Conservation (phyloP, 2,797 vertebrate species). For the Odontamblyopus lacepedii region DNA sequence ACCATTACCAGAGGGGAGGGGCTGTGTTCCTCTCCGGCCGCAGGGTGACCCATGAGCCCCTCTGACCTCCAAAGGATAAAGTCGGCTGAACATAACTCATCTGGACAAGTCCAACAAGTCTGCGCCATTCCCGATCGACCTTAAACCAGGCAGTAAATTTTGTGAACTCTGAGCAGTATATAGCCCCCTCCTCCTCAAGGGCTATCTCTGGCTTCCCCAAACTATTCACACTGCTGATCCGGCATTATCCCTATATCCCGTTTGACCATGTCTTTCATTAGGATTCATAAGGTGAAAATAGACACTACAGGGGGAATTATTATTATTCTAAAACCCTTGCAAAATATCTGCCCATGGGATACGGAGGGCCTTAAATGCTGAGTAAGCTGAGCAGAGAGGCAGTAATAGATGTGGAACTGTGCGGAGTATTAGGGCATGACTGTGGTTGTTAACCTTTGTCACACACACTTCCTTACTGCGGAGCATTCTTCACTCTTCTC, state of each 20-base stretch:
- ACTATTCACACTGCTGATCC: slow-evolving; percentile 62
- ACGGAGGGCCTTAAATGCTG: slow-evolving; percentile 31
- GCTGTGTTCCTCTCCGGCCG: slow-evolving; percentile 55
- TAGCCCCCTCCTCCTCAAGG: slow-evolving; percentile 52
- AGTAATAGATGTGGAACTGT: slow-evolving; percentile 28
- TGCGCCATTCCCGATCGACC: slow-evolving; percentile 50
- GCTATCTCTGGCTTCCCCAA: slow-evolving; percentile 39
- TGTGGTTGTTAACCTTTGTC: slow-evolving; percentile 51
- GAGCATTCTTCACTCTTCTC: slow-evolving; percentile 29
- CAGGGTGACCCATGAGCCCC: slow-evolving; percentile 65
- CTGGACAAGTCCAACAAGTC: slow-evolving; percentile 69
- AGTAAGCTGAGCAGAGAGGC: slow-evolving; percentile 36
- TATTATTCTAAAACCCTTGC: slow-evolving; percentile 62
- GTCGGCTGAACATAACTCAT: slow-evolving; percentile 65
- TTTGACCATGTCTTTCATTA: slow-evolving; percentile 67
- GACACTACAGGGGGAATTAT: slow-evolving; percentile 50
- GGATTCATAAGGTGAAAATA: slow-evolving; percentile 64
- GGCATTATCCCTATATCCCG: slow-evolving; percentile 49
- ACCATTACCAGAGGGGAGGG: slow-evolving; percentile 43
- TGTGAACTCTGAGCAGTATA: slow-evolving; percentile 58
- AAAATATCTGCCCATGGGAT: slow-evolving; percentile 50
- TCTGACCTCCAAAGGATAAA: slow-evolving; percentile 61
- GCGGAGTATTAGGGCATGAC: slow-evolving; percentile 28
- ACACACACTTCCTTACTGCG: slow-evolving; percentile 34
- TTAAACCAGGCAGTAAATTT: slow-evolving; percentile 68